These are phyloP conservation scores for Spatulosminthurus flaviceps DNA, from an alignment of 2,888 invertebrate species.

Conservation along the genomic window DNA sequence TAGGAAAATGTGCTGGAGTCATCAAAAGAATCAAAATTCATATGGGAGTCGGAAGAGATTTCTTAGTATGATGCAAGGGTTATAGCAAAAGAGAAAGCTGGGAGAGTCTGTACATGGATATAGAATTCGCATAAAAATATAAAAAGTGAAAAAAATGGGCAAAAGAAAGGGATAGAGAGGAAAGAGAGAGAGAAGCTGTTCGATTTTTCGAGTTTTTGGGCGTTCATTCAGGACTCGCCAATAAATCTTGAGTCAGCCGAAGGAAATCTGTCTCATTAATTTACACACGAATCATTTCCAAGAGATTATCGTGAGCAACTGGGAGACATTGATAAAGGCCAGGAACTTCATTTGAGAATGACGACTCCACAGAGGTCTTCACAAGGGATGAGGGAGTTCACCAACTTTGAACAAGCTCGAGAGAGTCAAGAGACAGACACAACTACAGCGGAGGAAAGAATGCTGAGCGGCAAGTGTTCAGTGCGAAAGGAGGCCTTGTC, in stretches of 20 bases:
- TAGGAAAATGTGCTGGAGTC: constrained; percentile 59
- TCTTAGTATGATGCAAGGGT: constrained; percentile 21
- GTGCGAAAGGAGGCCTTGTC: background rate
- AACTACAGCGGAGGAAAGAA: background rate
- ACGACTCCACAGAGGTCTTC: constrained; percentile 5
- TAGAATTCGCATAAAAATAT: constrained; percentile 38
- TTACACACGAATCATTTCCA: constrained; percentile 58
- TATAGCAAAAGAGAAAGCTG: background rate
- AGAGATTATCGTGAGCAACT: constrained; percentile 44
- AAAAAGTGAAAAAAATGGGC: constrained; percentile 23
- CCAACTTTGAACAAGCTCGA: background rate
- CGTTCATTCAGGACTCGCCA: constrained; percentile 37
- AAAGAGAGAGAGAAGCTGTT: constrained; percentile 48
- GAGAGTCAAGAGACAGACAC: background rate
- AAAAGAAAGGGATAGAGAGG: constrained; percentile 36
- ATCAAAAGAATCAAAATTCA: constrained; percentile 62
- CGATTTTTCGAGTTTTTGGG: constrained; percentile 48
- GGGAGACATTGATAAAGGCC: constrained; percentile 59
- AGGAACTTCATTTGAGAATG: constrained; percentile 51
- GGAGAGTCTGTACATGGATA: background rate
- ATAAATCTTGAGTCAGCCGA: constrained; percentile 58
- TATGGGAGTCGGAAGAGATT: constrained; percentile 51
- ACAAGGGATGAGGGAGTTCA: background rate
- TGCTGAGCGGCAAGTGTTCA: background rate
- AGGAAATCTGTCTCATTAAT: constrained; percentile 62